These are phyloP conservation scores for Bolborhynchus lineola DNA, from an alignment of 2,113 vertebrate species.

Conservation along the genomic window DNA sequence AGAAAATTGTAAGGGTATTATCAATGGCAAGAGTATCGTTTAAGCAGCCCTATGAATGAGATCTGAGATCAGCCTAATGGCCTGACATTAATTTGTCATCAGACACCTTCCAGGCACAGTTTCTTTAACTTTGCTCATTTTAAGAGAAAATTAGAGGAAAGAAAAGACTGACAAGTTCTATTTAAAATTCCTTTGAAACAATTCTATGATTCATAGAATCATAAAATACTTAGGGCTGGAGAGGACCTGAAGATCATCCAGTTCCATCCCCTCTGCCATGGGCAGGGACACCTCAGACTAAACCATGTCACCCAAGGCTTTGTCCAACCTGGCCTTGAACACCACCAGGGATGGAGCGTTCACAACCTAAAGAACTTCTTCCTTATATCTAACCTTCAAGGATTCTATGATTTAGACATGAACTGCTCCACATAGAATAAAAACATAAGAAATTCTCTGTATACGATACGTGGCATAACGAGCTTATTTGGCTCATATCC, in stretches of 20 bases:
- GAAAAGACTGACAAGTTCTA: background rate
- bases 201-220: background rate
- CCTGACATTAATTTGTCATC: background rate
- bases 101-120: background rate
- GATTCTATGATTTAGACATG: background rate
- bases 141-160: background rate
- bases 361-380: background rate
- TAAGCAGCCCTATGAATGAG: background rate
- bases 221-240: background rate
- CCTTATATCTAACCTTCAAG: background rate
- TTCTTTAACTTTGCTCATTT: background rate
- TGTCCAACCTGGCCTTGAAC: background rate
- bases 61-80: background rate
- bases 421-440: background rate
- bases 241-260: background rate
- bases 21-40: background rate
- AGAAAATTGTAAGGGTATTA: background rate
- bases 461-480: background rate
- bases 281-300: background rate
- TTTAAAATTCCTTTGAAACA: background rate
- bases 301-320: too few species aligned
- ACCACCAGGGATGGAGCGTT: background rate
- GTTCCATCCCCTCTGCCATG: background rate
- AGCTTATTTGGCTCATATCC: background rate
- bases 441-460: background rate